These are phyloP conservation scores for Misgurnus anguillicaudatus DNA, from an alignment of 2,113 vertebrate genomes.

Conservation along the genomic window DNA sequence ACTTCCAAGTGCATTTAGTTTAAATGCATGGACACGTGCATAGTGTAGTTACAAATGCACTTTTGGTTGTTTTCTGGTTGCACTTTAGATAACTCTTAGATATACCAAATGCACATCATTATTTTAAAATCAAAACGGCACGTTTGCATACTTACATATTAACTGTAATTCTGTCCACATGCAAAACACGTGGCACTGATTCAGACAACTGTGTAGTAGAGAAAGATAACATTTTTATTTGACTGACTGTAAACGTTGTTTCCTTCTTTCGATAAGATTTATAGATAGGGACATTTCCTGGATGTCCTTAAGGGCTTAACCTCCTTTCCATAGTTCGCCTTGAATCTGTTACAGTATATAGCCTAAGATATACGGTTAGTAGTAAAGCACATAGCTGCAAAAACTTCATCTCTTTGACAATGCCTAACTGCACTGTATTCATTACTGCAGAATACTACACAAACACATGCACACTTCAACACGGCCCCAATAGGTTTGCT, in stretches of 20 bases:
- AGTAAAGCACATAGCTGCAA: constrained; percentile 2
- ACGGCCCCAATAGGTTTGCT: constrained; percentile 51
- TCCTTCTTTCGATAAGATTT: neutral
- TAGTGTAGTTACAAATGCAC: no score
- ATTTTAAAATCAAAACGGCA: constrained; percentile 12
- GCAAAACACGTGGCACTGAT: constrained; percentile 18
- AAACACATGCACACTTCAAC: constrained; percentile 43
- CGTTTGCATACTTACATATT: neutral
- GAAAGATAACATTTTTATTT: constrained; percentile 1
- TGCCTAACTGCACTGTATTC: constrained; percentile 17
- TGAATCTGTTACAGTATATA: neutral
- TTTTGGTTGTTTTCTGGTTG: neutral
- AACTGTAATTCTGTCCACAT: constrained; percentile 2
- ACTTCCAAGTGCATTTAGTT: no score
- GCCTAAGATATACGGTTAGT: neutral
- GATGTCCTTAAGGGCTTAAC: neutral
- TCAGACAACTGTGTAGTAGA: constrained; percentile 5
- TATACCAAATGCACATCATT: neutral
- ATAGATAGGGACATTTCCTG: neutral
- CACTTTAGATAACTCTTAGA: neutral
- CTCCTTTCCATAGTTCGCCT: neutral
- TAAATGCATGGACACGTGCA: no score
- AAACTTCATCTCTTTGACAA: constrained; percentile 39
- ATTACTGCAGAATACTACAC: constrained; percentile 44
- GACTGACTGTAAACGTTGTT: neutral